Evolutionary conservation across 2,113 vertebrate genomes (phyloP).

Genomic region (Caretta caretta): DNA sequence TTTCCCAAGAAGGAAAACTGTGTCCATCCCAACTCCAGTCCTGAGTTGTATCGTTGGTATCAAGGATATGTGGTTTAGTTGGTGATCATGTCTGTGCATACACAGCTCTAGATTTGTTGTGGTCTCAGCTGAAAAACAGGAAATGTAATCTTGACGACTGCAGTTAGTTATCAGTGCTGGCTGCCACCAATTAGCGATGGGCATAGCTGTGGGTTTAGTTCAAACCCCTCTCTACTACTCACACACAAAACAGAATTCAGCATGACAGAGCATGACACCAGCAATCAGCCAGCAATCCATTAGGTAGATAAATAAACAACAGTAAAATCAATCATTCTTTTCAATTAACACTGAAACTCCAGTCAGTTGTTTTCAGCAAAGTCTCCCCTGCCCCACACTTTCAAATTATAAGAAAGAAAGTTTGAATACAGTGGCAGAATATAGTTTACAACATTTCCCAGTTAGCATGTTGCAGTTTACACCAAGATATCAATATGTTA

Average conservation of each 20-base stretch:
- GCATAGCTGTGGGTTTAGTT: background rate
- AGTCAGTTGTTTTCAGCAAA: background rate
- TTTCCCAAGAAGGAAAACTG: background rate
- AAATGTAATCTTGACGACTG: background rate
- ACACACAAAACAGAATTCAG: background rate
- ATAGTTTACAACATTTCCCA: fast-evolving
- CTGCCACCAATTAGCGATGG: background rate
- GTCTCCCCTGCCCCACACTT: background rate
- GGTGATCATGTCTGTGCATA: background rate
- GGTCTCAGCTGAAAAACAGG: background rate
- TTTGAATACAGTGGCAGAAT: background rate
- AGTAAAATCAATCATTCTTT: background rate
- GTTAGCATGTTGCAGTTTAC: slow-evolving; percentile 13
- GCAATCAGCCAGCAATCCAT: background rate
- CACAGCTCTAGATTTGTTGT: background rate
- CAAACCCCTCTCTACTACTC: background rate
- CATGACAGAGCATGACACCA: background rate
- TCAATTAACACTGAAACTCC: background rate
- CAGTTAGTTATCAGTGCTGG: background rate
- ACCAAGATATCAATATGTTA: slow-evolving; percentile 6
- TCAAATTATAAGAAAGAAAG: fast-evolving
- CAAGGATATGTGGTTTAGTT: background rate
- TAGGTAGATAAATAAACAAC: background rate
- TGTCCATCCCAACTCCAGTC: background rate
- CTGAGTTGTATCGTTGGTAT: background rate